Evolutionary conservation across 2,888 invertebrate genomes (phyloP), one percentile per base, ranked within the genome.

Genomic region (Spilosoma lubricipeda): DNA sequence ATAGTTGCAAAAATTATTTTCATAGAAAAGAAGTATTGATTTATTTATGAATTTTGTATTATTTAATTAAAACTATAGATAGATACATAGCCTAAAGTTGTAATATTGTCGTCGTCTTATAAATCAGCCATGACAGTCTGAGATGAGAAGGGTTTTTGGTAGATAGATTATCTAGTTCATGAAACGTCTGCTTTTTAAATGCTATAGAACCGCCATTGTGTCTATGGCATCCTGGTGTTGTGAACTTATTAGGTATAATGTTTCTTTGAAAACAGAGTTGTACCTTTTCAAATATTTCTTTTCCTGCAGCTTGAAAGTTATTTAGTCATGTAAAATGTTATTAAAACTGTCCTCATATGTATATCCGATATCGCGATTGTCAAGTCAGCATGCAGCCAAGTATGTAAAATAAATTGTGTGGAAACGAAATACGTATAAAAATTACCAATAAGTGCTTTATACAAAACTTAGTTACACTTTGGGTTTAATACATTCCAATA

Each of bases 1-100:
- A 75, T 83, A 75, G 78, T 85, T 85, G 80, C 85, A 83, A 85
- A 81, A 81, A 77, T 74, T 65, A 33, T 70, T 56, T 70, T 56
- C n/a, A 59, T n/a, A 52, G 15, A 59, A 27, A 27, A 59, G 13
- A 13, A 27, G n/a, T 52, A n/a, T 9, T 59, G 15, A 59, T 59
- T 27, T 59, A 27, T 27, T 56, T 56, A 5, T 59, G 15, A 27
- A 27, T 59, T n/a, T 59, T 27, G 1, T 59, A 59, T 27, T 15
- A 59, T 59, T 59, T 59, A 27, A 59, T 56, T 56, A 27, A n/a
- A n/a, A 56, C 11, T 56, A 56, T 56, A 11, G 11, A n/a, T 56
- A 27, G 56, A 27, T 27, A n/a, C 56, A 27, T 1, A 59, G 30
- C 63, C 18, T 63, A 30, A 63, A 63, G 30, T 30, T 18, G 15